Evolutionary conservation across 2,888 invertebrate genomes (phyloP), one percentile per base, ranked within the genome.

Genomic region (Drosophila mettleri): DNA sequence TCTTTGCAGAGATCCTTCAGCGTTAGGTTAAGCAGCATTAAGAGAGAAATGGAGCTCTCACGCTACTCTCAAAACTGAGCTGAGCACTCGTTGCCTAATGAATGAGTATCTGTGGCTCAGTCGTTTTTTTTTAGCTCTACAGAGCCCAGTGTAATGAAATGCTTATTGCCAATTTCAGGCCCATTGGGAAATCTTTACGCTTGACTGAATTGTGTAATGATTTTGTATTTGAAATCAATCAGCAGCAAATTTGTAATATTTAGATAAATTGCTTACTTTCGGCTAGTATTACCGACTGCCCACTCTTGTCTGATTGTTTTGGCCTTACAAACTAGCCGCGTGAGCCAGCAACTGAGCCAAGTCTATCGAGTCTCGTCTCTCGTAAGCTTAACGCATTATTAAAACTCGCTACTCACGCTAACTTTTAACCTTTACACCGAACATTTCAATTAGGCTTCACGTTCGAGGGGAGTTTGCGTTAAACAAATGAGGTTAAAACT

Each of bases 381-480:
- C 7, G 29, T 14, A 18, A 29, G 18, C 18, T 16, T 12, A 51
- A 51, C 51, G 18, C 38, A 12, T 12, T 41, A 22, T 39, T 33
- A 24, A 16, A 33, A 16, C 58, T 41, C 33, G 54, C 18, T 33
- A 24, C 58, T 24, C 53, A 34, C 24, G 24, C 31, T 24, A 22
- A 54, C 55, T 8, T 34, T 62, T 31, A 27, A 39, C 27, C 48
- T 62, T 27, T 34, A 48, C 10, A 27, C 48, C 20, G 27, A 48
- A 27, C 27, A 6, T 27, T 55, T 27, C 55, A 48, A 18, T 34
- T 34, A 48, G 29, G 20, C 43, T 34, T 29, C 27, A 48, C 33
- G 46, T 45, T 33, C 16, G 24, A 31, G 31, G 14, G 34, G 10
- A 31, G 31, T 22, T 54, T 12, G n/a, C 48, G 27, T 12, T 29